phyloP scores from a whole-genome alignment of 2,113 vertebrate species.

The Cheirogaleus medius region DNA sequence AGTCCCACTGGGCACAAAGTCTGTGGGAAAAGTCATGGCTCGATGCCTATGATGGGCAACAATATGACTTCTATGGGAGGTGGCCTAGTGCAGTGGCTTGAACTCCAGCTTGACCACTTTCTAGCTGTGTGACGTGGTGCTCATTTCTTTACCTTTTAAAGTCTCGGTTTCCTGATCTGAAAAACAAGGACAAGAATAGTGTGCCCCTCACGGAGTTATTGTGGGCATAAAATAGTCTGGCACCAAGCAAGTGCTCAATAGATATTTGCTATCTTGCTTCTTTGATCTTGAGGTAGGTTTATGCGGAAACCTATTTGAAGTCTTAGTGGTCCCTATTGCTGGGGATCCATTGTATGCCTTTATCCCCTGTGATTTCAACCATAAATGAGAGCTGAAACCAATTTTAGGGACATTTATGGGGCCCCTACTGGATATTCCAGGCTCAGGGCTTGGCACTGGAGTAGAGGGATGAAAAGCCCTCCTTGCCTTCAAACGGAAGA shows the following conservation, averaged over 20 bases:
- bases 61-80: background rate
- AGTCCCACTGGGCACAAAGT: background rate
- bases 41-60: background rate
- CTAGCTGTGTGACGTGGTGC: background rate
- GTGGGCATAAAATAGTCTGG: background rate
- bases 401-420: background rate
- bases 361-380: background rate
- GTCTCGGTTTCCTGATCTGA: background rate
- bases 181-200: background rate
- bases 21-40: background rate
- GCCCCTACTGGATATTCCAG: background rate
- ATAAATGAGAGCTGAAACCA: background rate
- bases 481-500: background rate
- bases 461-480: background rate
- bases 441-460: background rate
- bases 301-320: background rate
- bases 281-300: background rate
- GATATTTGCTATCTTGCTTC: background rate
- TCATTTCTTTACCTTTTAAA: background rate
- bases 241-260: background rate
- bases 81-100: background rate
- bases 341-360: background rate
- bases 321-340: background rate
- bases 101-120: background rate
- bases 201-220: background rate